phyloP scores from a whole-genome alignment of 2,888 invertebrate genomes.

The Alcis repandata region DNA sequence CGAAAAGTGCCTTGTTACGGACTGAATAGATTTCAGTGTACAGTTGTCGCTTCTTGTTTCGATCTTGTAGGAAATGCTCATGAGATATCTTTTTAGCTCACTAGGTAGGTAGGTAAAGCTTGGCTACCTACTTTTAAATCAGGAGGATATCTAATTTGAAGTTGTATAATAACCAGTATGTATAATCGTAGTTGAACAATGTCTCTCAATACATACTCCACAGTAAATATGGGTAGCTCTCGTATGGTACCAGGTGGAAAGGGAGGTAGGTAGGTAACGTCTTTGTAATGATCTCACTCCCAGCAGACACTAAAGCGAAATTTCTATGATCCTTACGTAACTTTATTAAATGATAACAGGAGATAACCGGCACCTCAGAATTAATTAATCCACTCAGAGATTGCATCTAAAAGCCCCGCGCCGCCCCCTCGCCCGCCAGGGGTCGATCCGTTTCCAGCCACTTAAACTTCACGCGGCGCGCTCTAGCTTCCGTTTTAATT shows the following conservation, averaged over 20 bases:
- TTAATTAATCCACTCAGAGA: slow-evolving; percentile 87
- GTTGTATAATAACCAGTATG: no score
- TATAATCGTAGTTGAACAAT: not conserved
- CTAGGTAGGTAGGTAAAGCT: not conserved
- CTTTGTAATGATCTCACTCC: slow-evolving; percentile 21
- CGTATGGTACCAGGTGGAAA: not conserved
- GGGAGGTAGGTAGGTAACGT: slow-evolving; percentile 5
- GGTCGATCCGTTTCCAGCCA: slow-evolving; percentile 86
- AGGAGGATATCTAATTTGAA: not conserved
- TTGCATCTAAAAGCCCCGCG: slow-evolving; percentile 82
- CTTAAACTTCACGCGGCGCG: slow-evolving; percentile 87
- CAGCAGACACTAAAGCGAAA: slow-evolving; percentile 55
- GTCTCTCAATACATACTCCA: not conserved
- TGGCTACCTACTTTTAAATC: not conserved
- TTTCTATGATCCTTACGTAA: slow-evolving; percentile 78
- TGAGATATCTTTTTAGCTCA: slow-evolving; percentile 7
- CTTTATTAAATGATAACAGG: slow-evolving; percentile 86
- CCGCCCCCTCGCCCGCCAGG: slow-evolving; percentile 67
- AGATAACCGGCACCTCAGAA: slow-evolving; percentile 86
- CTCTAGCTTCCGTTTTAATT: slow-evolving; percentile 88
- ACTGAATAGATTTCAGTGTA: slow-evolving; percentile 32
- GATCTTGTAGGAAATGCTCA: slow-evolving; percentile 17
- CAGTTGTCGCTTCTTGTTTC: slow-evolving; percentile 16
- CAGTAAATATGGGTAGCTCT: not conserved
- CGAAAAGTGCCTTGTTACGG: slow-evolving; percentile 50